A percentile compares a stretch with the other conserved stretches of the same genome.
Conservation (phyloP, 2,888 invertebrate species). For the Galeopsomyia nigrocyanea region DNA sequence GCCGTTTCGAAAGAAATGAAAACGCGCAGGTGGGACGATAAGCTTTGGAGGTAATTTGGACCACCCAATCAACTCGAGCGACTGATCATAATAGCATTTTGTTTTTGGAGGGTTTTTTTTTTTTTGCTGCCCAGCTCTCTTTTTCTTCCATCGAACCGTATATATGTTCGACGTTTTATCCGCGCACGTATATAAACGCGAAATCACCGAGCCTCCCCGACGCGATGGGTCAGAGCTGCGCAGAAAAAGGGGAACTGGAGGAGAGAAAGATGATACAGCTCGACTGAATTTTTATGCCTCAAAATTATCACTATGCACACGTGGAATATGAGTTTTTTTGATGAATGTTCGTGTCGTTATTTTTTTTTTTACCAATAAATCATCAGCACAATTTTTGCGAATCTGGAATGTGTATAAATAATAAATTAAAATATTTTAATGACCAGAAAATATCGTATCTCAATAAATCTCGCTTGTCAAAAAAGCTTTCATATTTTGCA, state of each 20-base stretch:
- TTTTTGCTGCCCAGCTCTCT: constrained; percentile 52
- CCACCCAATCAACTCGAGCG: constrained; percentile 61
- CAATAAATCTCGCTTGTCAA: too few species aligned
- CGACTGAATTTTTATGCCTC: constrained; percentile 39
- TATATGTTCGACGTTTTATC: constrained; percentile 32
- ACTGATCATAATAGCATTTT: constrained; percentile 66
- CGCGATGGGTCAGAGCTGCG: constrained; percentile 38
- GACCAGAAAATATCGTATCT: too few species aligned
- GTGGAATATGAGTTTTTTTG: constrained; percentile 11
- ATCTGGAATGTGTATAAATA: too few species aligned
- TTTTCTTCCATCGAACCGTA: constrained; percentile 37
- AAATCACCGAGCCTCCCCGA: too few species aligned
- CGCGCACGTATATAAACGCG: too few species aligned
- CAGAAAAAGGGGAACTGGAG: constrained; percentile 23
- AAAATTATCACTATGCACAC: constrained; percentile 12
- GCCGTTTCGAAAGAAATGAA: too few species aligned
- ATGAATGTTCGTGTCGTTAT: not conserved
- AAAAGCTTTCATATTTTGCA: too few species aligned
- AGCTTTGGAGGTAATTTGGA: constrained; percentile 61
- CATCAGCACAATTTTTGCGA: not conserved
- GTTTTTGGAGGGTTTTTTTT: constrained; percentile 61
- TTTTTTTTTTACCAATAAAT: constrained; percentile 1
- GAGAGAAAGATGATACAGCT: constrained; percentile 38
- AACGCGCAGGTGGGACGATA: constrained; percentile 51
- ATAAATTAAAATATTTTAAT: too few species aligned